Base-by-base conservation (phyloP, 2,113 vertebrate genomes). In the Oreochromis spilurus region DNA sequence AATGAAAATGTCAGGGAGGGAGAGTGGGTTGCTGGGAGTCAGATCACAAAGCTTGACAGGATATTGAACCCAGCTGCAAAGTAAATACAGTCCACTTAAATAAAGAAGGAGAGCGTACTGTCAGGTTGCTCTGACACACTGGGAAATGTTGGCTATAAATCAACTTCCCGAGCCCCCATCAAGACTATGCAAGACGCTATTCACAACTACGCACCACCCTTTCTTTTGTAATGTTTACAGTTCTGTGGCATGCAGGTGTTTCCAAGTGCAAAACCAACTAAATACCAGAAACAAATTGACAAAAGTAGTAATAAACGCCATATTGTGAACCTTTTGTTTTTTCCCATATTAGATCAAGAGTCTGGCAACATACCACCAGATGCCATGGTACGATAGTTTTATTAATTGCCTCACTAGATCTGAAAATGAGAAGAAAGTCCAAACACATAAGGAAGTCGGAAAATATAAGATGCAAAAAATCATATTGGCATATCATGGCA, bases 11-110 rank as follows among this genome's bases (percentile, higher is more conserved):
- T 80, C 6, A 50, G 79, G 60, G 84, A 81, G 81, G 89, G 86
- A 38, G 53, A 80, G 86, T 26, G 75, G 81, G 82, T 83, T 77
- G 86, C 82, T 80, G 79, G 85, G 88, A 88, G 82, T 84, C 62
- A 24, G 45, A 89, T 85, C 70, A 14, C 45, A 70, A 16, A 62
- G 79, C 81, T 82, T 24, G 16, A 90, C 92, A 94, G 92, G 94
- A 95, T 94, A 95, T 94, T 95, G 88, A 95, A 81, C 67, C 88
- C 86, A 93, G 90, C 80, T 92, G 86, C 82, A 90, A 91, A 94
- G 92, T 85, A 90, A 94, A 94, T 86, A 89, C 45, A 91, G 85
- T 45, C 43, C 58, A 24, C 85, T 87, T 86, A 52, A 85, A 90
- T 57, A 54, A 85, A 84, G 89, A 77, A 58, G 17, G 24, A 48